Evolutionary conservation across 2,888 invertebrate genomes (phyloP).

Genomic region (Galerucella pusilla): DNA sequence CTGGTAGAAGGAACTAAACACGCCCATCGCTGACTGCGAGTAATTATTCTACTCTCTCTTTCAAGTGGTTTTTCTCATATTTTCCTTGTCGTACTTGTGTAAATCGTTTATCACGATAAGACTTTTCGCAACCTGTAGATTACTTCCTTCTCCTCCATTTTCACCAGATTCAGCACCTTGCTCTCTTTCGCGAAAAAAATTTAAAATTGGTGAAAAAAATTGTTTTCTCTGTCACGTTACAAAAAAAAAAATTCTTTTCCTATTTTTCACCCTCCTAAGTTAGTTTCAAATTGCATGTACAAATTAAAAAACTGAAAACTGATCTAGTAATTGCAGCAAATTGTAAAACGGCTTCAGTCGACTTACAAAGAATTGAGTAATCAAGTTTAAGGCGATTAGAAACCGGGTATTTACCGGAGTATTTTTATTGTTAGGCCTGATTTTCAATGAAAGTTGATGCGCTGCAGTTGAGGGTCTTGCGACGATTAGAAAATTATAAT

Average conservation of each 20-base stretch:
- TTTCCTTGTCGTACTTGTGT: too few relatives aligned
- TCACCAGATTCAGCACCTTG: too few relatives aligned
- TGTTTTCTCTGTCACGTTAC: too few relatives aligned
- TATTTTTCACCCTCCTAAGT: neutral
- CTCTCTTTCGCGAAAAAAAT: too few relatives aligned
- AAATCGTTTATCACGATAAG: too few relatives aligned
- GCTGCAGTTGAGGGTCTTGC: constrained; percentile 35
- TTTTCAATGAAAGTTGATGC: constrained; percentile 48
- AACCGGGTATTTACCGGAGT: constrained; percentile 49
- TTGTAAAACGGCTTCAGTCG: constrained; percentile 41
- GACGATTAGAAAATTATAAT: neutral
- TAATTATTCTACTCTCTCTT: too few relatives aligned
- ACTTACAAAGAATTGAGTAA: constrained; percentile 50
- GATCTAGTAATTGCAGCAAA: constrained; percentile 46
- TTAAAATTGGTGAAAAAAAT: too few relatives aligned
- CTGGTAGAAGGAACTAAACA: too few relatives aligned
- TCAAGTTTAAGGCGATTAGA: constrained; percentile 53
- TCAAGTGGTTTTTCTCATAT: too few relatives aligned
- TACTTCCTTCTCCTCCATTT: too few relatives aligned
- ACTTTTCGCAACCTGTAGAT: too few relatives aligned
- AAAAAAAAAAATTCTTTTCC: neutral
- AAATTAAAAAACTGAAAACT: constrained; percentile 26
- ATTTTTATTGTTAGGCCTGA: constrained; percentile 59
- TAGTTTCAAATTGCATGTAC: constrained; percentile 10
- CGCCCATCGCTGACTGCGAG: too few relatives aligned